Base-by-base conservation (phyloP, 1,140 invertebrate genomes). In the Cyphomyrmex costatus region DNA sequence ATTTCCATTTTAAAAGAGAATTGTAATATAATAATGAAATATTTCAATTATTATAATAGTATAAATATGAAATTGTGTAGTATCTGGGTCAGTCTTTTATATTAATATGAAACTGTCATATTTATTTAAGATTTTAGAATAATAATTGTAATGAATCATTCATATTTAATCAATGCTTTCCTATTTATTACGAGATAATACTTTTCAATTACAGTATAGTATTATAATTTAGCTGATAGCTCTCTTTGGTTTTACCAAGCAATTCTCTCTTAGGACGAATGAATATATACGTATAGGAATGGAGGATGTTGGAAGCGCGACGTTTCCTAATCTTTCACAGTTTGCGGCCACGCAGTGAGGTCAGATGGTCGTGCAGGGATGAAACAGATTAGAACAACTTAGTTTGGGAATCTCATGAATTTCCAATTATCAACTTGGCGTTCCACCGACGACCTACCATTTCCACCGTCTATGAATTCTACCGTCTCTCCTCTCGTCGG, bases 391-490 rank as follows among this genome's bases (percentile, higher is more conserved):
- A 88, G 88, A 89, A 92, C 91, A 93, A 93, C 91, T 93, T 92
- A 92, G 92, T 93, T 93, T 92, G 90, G 90, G 92, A 93, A 93
- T 93, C 88, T 92, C 89, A 93, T 92, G 92, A 93, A 93, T 93
- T 93, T 93, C 93, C 91, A 93, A 93, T 93, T 93, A 93, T 93
- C 93, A 93, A 93, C 89, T 93, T 91, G 89, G 87, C 89, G 88
- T 79, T 82, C 61, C 83, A 71, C 89, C 88, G 84, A 83, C 86
- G 86, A 87, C 83, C 85, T 80, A 83, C 68, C 85, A 86, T 91
- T 92, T 90, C 88, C 73, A 79, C 27, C 74, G 73, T 82, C 73
- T 85, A 74, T 74, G 73, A 85, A 88, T 79, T 61, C 63, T 73
- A 49, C 42, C 21, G 56, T 21, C 30, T 60, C 21, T 14, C 46